A percentile compares a stretch with the other conserved stretches of the same genome.
These are phyloP conservation scores for Dysmachus trigonus DNA, from an alignment of 2,888 invertebrate genomes.

Conservation along the genomic window DNA sequence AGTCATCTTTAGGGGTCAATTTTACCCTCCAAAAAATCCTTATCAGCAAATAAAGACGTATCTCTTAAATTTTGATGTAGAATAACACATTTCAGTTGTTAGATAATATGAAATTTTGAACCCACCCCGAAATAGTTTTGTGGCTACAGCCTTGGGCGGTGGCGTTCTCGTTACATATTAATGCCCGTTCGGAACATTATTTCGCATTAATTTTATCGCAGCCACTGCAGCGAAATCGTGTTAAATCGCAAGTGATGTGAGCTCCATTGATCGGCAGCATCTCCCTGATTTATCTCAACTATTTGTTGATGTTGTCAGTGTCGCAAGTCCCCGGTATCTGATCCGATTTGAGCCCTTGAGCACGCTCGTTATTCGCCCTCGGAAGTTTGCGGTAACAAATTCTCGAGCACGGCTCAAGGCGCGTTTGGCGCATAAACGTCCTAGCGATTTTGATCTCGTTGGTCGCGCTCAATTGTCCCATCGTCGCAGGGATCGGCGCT, in stretches of 20 bases:
- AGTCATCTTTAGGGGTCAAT: too few relatives aligned
- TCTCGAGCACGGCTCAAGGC: constrained; percentile 24
- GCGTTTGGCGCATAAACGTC: constrained; percentile 9
- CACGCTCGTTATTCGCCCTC: constrained; percentile 43
- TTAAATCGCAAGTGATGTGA: background rate
- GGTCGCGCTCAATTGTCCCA: background rate
- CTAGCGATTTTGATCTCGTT: constrained; percentile 5
- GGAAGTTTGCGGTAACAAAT: constrained; percentile 6
- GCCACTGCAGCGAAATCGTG: background rate
- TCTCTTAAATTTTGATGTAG: too few relatives aligned
- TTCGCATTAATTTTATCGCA: background rate
- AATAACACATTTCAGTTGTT: too few relatives aligned
- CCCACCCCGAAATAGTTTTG: too few relatives aligned
- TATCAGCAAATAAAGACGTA: too few relatives aligned
- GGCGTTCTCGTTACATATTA: too few relatives aligned
- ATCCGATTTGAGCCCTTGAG: constrained; percentile 46
- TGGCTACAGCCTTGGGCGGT: too few relatives aligned
- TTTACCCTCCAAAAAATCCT: too few relatives aligned
- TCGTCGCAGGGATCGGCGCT: background rate
- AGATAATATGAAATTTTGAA: too few relatives aligned
- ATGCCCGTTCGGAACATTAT: too few relatives aligned
- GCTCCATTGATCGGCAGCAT: background rate
- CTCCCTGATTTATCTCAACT: background rate
- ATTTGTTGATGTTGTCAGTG: constrained; percentile 46
- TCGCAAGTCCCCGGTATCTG: constrained; percentile 10